A percentile compares a stretch with the other conserved stretches of the same genome.
Evolutionary conservation across 1,140 invertebrate genomes (phyloP).

Genomic region (Calephelis virginiensis): DNA sequence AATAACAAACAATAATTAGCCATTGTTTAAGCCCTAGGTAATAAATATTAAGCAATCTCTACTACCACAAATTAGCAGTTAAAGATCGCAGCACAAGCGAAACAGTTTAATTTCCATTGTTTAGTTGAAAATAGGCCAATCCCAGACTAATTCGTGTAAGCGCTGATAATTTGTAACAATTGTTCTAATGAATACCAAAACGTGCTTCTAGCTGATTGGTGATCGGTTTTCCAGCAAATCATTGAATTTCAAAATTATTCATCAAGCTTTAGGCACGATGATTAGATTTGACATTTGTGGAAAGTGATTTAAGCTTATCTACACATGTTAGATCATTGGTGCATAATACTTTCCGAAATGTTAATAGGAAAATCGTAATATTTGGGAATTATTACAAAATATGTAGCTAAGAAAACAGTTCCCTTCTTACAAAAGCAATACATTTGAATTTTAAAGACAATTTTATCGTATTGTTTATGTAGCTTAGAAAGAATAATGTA

Average conservation of each 20-base stretch:
- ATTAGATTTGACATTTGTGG: slow-evolving; percentile 27
- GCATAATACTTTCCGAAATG: too few species aligned
- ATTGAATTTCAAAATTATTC: slow-evolving; percentile 53
- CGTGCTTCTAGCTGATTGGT: slow-evolving; percentile 40
- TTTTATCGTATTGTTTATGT: too few species aligned
- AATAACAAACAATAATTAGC: neutral
- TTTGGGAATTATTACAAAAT: too few species aligned
- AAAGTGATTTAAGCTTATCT: slow-evolving; percentile 1
- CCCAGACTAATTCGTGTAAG: slow-evolving; percentile 55
- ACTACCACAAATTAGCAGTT: slow-evolving; percentile 57
- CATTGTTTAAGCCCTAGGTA: slow-evolving; percentile 10
- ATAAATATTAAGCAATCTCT: slow-evolving; percentile 39
- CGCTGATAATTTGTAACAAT: slow-evolving; percentile 62
- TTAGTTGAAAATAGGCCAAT: slow-evolving; percentile 58
- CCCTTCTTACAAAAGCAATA: too few species aligned
- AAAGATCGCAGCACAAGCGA: slow-evolving; percentile 50
- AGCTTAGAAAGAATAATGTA: too few species aligned
- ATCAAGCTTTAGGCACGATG: slow-evolving; percentile 36
- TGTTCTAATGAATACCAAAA: slow-evolving; percentile 59
- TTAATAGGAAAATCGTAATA: too few species aligned
- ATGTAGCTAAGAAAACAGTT: too few species aligned
- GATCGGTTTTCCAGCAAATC: slow-evolving; percentile 43
- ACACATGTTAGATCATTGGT: neutral
- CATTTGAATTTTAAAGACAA: too few species aligned
- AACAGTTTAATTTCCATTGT: slow-evolving; percentile 64